Evolutionary conservation across 2,113 vertebrate species (phyloP).

Genomic region (Chlorodrepanis virens): DNA sequence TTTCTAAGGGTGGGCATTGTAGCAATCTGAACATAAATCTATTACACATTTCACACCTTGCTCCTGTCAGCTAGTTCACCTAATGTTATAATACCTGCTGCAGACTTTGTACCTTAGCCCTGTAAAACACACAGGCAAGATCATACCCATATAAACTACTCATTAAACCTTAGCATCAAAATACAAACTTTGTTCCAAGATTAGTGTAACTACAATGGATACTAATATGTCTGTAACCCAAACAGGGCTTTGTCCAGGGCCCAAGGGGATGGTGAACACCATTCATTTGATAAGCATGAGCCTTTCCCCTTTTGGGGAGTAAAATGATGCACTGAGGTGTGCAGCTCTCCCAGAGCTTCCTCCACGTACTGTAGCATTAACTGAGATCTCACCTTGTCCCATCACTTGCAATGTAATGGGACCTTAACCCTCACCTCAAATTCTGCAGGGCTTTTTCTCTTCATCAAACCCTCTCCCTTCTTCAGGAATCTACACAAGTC

Average conservation of each 20-base stretch:
- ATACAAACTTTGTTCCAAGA: not conserved
- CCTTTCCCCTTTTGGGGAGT: not conserved
- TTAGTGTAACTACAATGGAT: not conserved
- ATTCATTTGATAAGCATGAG: not conserved
- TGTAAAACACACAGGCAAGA: not conserved
- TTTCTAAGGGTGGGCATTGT: not conserved
- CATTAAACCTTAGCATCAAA: not conserved
- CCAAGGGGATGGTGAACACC: not conserved
- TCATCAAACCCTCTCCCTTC: not conserved
- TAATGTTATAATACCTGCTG: not conserved
- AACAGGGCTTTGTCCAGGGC: not conserved
- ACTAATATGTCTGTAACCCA: fast-evolving
- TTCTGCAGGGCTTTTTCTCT: not conserved
- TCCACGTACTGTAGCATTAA: not conserved
- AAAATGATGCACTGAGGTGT: not conserved
- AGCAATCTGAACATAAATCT: not conserved
- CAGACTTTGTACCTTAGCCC: not conserved
- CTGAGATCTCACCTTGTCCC: not conserved
- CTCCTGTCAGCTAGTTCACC: not conserved
- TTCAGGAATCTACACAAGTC: not conserved
- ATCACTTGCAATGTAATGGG: not conserved
- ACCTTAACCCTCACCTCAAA: not conserved
- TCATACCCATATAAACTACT: not conserved
- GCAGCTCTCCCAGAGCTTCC: not conserved
- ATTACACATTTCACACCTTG: not conserved